Evolutionary conservation across 2,113 vertebrate species (phyloP).

Genomic region (Sus scrofa): DNA sequence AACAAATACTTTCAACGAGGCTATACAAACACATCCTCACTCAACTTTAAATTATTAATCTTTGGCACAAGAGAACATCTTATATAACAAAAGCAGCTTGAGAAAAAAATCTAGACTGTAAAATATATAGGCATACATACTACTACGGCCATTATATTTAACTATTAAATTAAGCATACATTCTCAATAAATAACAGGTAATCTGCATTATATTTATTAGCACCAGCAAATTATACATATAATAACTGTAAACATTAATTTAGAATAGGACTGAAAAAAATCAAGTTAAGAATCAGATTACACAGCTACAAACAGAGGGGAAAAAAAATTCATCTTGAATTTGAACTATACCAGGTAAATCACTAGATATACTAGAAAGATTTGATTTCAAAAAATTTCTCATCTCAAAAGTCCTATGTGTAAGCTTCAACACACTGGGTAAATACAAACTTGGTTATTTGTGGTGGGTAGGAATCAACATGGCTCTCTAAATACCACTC

Average conservation of each 20-base stretch:
- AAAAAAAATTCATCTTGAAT: neutral
- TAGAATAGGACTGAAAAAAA: neutral
- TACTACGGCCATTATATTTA: neutral
- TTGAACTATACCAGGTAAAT: neutral
- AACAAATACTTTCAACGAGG: neutral
- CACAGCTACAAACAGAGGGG: neutral
- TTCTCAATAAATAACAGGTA: neutral
- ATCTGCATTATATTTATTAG: neutral
- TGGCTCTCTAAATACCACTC: neutral
- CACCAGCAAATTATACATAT: neutral
- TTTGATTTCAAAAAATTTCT: neutral
- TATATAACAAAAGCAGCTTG: neutral
- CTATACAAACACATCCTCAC: neutral
- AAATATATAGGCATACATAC: neutral
- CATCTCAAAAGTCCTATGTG: neutral
- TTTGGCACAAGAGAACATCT: neutral
- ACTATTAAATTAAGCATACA: neutral
- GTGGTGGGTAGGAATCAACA: neutral
- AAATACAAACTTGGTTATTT: neutral
- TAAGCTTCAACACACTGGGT: neutral
- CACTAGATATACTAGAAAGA: neutral
- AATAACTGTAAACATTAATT: neutral
- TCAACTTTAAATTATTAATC: neutral
- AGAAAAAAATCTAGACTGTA: neutral
- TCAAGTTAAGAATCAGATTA: neutral